Evolutionary conservation across 2,888 invertebrate genomes (phyloP).

Genomic region (Nowickia ferox): DNA sequence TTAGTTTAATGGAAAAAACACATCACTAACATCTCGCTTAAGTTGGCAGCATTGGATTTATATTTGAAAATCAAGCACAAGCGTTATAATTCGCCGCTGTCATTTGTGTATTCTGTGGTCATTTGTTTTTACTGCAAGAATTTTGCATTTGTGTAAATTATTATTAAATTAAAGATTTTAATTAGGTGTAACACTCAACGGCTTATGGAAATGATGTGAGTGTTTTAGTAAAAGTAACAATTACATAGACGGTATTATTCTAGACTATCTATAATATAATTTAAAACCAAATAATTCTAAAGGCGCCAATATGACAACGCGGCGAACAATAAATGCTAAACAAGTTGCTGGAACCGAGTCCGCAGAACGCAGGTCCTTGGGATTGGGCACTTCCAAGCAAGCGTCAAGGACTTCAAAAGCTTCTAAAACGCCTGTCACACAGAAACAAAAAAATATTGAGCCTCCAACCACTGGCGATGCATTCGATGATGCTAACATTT

Average conservation of each 20-base stretch:
- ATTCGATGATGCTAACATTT: slow-evolving; percentile 78
- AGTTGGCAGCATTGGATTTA: slow-evolving; percentile 63
- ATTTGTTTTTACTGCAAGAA: slow-evolving; percentile 52
- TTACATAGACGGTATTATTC: background rate
- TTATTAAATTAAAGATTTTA: slow-evolving; percentile 49
- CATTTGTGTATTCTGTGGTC: too few relatives aligned
- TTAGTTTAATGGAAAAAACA: background rate
- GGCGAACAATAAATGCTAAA: slow-evolving; percentile 57
- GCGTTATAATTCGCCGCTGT: slow-evolving; percentile 70
- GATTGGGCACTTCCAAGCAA: slow-evolving; percentile 28
- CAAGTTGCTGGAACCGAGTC: slow-evolving; percentile 54
- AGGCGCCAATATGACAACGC: slow-evolving; percentile 69
- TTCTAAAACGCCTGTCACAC: background rate
- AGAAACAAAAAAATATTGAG: slow-evolving; percentile 34
- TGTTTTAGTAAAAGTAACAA: background rate
- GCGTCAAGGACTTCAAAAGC: background rate
- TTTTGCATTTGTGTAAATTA: slow-evolving; percentile 51
- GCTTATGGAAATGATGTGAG: background rate
- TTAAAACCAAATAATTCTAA: slow-evolving; percentile 34
- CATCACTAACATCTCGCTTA: background rate
- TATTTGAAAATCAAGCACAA: slow-evolving; percentile 69
- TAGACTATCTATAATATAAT: background rate
- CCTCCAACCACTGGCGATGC: slow-evolving; percentile 50
- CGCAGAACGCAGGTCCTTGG: slow-evolving; percentile 28
- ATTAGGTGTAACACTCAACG: slow-evolving; percentile 35